Base-by-base conservation (phyloP, 2,113 vertebrate species). In the Sinosuthora webbiana region DNA sequence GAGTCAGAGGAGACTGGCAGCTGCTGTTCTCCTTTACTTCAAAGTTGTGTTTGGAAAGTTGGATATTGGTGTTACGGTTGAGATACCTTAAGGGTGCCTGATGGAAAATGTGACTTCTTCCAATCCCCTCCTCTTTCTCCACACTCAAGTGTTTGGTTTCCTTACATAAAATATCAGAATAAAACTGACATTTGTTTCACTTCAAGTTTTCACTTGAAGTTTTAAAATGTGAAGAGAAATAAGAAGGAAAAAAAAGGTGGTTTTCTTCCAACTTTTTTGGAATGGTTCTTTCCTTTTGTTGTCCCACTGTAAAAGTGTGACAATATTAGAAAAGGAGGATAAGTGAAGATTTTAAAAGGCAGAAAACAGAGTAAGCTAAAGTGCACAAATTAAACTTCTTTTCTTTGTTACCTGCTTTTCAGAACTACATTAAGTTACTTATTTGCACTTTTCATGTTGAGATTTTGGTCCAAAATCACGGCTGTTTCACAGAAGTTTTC, bases 1-100 rank as follows among this genome's bases (percentile, higher is more conserved):
- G 65, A 75, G 60, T 41, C 24, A 69, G 53, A 87, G 52, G 73
- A 84, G 52, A 64, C 27, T 21, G 31, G 57, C 65, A 91, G 91
- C 65, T 94, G 87, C 81, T 89, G 39, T 33, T 85, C 65, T 93
- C 45, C 71, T 80, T 59, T 73, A 52, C 15, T 91, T 93, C 53
- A 20, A 77, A 90, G 44, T 0, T 87, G 50, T 27, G 25, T 59
- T 91, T 2, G 50, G 78, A 93, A 95, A 95, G 88, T 74, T 88
- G 84, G 67, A 63, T 70, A 63, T 69, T 0, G 0, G 39, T 7
- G 2, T 88, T 85, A 83, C 0, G 6, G 85, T 74, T 0, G 0
- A 93, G 82, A 70, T 63, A 79, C 35, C 63, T 77, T 85, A 55
- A 69, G 33, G 37, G 18, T 87, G 37, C 25, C 63, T 88, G 81